Evolutionary conservation across 2,113 vertebrate species (phyloP).

Genomic region (Psephotus haematonotus): DNA sequence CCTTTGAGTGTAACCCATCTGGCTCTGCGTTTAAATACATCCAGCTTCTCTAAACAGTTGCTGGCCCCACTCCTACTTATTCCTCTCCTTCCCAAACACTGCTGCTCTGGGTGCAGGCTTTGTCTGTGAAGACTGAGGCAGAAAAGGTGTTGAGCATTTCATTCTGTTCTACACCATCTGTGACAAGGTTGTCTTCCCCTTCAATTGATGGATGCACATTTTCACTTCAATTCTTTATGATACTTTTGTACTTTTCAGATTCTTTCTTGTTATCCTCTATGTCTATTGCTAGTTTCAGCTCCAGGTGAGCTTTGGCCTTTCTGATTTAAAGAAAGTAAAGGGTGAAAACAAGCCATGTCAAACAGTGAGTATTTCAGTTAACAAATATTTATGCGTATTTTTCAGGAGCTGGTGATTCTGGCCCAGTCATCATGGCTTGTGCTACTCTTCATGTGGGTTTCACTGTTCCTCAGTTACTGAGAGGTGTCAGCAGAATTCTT

Average conservation of each 20-base stretch:
- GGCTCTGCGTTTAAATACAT: neutral
- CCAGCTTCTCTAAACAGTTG: neutral
- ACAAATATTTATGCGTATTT: neutral
- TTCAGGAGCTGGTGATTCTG: constrained; percentile 14
- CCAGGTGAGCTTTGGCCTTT: neutral
- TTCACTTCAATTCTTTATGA: neutral
- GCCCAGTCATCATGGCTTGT: constrained; percentile 14
- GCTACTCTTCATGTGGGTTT: neutral
- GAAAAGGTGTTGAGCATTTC: neutral
- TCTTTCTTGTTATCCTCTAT: neutral
- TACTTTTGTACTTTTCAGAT: neutral
- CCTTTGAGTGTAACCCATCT: neutral
- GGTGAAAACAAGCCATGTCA: neutral
- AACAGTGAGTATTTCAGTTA: neutral
- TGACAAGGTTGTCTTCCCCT: neutral
- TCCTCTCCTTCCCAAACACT: neutral
- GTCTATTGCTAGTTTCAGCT: neutral
- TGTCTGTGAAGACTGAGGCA: neutral
- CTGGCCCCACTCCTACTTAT: neutral
- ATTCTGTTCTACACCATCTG: neutral
- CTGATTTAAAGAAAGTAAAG: neutral
- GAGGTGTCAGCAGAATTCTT: constrained; percentile 64
- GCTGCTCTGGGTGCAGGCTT: neutral
- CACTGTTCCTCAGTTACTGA: constrained; percentile 61
- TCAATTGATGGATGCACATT: neutral